Conservation (phyloP, 2,113 vertebrate genomes). For the Forbesichthys agassizii region DNA sequence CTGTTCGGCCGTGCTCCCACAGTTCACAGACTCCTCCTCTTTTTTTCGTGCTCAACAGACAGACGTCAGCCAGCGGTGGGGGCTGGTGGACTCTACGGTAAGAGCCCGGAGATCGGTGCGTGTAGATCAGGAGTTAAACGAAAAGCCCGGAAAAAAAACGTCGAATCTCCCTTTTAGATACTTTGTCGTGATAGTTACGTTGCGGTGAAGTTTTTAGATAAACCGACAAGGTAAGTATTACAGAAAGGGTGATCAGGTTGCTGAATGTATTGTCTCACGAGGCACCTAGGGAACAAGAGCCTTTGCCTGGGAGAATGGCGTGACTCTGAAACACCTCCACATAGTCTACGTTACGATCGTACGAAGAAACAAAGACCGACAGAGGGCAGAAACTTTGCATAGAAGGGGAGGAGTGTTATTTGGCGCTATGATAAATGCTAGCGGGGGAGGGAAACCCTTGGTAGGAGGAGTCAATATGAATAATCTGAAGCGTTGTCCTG, state of each 20-base stretch:
- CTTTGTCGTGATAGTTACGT: too few species aligned
- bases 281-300: slow-evolving; percentile 8
- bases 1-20: slow-evolving; percentile 6
- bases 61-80: slow-evolving; percentile 30
- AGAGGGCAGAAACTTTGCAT: slow-evolving; percentile 42
- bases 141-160: too few species aligned
- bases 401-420: slow-evolving; percentile 26
- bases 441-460: slow-evolving; percentile 31
- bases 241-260: not conserved
- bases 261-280: not conserved
- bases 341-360: slow-evolving; percentile 19
- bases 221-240: slow-evolving; percentile 42
- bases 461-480: slow-evolving; percentile 54
- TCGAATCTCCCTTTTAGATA: too few species aligned
- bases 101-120: not conserved
- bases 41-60: slow-evolving; percentile 30
- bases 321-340: slow-evolving; percentile 20
- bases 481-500: slow-evolving; percentile 20
- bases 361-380: slow-evolving; percentile 31
- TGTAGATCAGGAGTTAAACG: too few species aligned
- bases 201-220: slow-evolving; percentile 28
- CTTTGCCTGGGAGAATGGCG: slow-evolving; percentile 29
- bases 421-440: slow-evolving; percentile 11
- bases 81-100: slow-evolving; percentile 23
- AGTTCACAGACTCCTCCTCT: slow-evolving; percentile 62